Base-by-base conservation (phyloP, 1,140 invertebrate genomes). In the Zaprionus nigranus region DNA sequence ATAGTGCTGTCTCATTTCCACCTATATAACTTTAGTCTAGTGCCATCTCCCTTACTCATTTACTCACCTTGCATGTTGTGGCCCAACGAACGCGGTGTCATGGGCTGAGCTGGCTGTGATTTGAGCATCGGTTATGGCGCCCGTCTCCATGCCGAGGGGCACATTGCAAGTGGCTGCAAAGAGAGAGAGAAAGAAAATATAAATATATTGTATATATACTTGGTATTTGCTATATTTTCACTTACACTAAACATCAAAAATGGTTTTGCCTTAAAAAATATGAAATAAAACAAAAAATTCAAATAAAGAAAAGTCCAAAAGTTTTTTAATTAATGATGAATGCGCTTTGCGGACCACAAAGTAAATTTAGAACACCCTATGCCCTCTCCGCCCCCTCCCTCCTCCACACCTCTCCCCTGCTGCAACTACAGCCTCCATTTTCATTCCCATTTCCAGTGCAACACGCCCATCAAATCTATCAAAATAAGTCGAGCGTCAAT, bases 91-190 rank as follows among this genome's bases (percentile, higher is more conserved):
- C 92, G 97, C 97, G 76, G 95, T 95, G 93, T 98, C 97, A 93
- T 97, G 98, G 51, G 97, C 97, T 54, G 97, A 98, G 85, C 97
- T 98, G 70, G 97, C 97, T 34, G 95, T 96, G 81, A 98, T 97
- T 91, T 97, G 96, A 85, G 95, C 94, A 93, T 98, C 96, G 70
- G 96, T 95, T 88, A 98, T 98, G 86, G 95, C 94, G 78, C 97
- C 97, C 86, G 97, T 97, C 94, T 98, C 97, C 97, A 98, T 98
- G 71, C 98, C 98, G 54, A 98, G 94, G 17, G 98, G 95, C 76
- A 95, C 94, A 83, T 95, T 95, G 94, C 97, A 98, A 94, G 96
- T 95, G 82, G 95, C 97, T 97, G 94, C 26, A 95, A 96, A 72
- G 56, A 59, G 46, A 56, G 46, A 53, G 7, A 54, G 7, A 68